Percentiles rank a stretch among this genome's conserved stretches.
Conservation (phyloP, 2,113 vertebrate genomes). For the Chunga burmeisteri region DNA sequence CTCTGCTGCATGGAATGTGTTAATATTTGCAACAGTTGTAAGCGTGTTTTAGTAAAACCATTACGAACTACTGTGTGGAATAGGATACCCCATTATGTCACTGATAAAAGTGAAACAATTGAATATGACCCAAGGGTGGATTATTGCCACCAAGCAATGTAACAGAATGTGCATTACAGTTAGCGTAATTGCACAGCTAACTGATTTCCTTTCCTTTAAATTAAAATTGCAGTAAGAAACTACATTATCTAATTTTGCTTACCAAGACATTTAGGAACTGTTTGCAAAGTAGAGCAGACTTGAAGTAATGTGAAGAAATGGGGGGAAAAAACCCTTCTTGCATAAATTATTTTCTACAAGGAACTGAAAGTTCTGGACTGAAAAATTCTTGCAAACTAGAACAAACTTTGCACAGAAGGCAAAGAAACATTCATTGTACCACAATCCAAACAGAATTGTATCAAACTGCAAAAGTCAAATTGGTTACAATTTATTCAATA, state of each 20-base stretch:
- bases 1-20: neutral
- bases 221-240: conserved; percentile 56
- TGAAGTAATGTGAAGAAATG: neutral
- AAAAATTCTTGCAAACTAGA: neutral
- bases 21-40: conserved; percentile 59
- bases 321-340: neutral
- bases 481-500: neutral
- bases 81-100: conserved; percentile 28
- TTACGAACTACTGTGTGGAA: conserved; percentile 19
- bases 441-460: neutral
- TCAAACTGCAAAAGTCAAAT: conserved; percentile 12
- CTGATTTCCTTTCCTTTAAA: conserved; percentile 59
- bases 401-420: neutral
- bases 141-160: conserved; percentile 54
- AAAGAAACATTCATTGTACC: neutral
- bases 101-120: conserved; percentile 58
- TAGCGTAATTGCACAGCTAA: conserved; percentile 49
- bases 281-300: conserved; percentile 55
- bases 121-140: conserved; percentile 56
- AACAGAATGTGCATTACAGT: conserved; percentile 42
- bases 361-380: neutral
- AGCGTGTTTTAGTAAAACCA: conserved; percentile 35
- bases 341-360: conserved; percentile 6
- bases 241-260: conserved; percentile 62
- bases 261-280: conserved; percentile 32